Evolutionary conservation across 2,797 vertebrate species (phyloP), one percentile per base, ranked within the genome.

Genomic region (Macropodus opercularis): DNA sequence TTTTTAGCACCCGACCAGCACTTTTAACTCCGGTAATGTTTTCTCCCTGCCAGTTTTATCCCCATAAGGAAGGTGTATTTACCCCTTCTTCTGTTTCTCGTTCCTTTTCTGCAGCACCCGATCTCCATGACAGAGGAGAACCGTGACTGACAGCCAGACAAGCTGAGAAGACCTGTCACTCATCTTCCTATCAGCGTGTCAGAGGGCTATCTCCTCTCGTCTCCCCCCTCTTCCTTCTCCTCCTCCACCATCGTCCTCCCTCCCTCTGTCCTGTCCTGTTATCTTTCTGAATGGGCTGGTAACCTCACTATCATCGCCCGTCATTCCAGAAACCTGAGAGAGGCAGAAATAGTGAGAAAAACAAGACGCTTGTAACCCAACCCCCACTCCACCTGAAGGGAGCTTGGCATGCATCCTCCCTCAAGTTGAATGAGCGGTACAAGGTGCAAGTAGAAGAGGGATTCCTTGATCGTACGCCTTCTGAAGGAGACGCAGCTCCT

Each of bases 131-230:
- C 86, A 85, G 91, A 92, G 89, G 79, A 89, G 84, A 90, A 90
- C 85, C 87, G 93, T 95, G 95, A 95, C 85, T 94, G 95, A 94
- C 92, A 92, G 91, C 86, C 90, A 80, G 84, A 89, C 87, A 81
- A 94, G 90, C 88, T 92, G 76, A 85, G 89, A 81, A 90, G 80
- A 83, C 70, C 79, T 89, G 91, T 90, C 87, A 81, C 62, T 92
- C 92, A 89, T 89, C 89, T 62, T 87, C 81, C 89, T 90, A 87
- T 92, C 91, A 77, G 75, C 55, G 69, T 71, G 8, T 85, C 89
- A 83, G 64, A 77, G 80, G 84, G 72, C 80, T 83, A 75, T 81
- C 90, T 81, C 80, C 81, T 61, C 44, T 78, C 19, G 18, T 66
- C 69, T 54, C 34, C 74, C 65, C 74, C 71, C 40, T 63, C 60